These are phyloP conservation scores for Spondyliosoma cantharus DNA, from an alignment of 2,797 vertebrate species.

Conservation along the genomic window DNA sequence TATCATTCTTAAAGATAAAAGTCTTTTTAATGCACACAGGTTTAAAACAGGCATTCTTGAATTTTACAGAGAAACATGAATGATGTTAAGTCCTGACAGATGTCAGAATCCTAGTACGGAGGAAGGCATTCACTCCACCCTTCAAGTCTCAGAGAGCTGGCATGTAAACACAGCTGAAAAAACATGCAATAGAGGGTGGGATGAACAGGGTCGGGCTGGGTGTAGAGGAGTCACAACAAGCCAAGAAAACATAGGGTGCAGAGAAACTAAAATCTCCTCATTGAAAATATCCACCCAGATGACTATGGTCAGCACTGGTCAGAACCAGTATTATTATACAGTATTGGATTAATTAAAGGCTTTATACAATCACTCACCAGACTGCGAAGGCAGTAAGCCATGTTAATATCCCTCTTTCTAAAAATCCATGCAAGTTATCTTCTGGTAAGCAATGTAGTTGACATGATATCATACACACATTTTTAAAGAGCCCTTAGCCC, in stretches of 20 bases:
- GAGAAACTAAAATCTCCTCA: slow-evolving; percentile 28
- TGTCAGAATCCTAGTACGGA: slow-evolving; percentile 59
- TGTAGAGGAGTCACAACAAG: slow-evolving; percentile 38
- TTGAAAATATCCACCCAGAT: slow-evolving; percentile 27
- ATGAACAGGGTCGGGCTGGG: slow-evolving; percentile 33
- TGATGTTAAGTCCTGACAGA: slow-evolving; percentile 58
- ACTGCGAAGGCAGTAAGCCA: neutral
- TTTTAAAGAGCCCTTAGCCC: slow-evolving; percentile 1
- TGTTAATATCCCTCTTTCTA: neutral
- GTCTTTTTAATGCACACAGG: neutral
- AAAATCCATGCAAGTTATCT: slow-evolving; percentile 15
- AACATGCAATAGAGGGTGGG: slow-evolving; percentile 63
- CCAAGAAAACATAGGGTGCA: slow-evolving; percentile 27
- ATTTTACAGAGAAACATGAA: slow-evolving; percentile 26
- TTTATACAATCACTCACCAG: slow-evolving; percentile 23
- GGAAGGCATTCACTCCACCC: slow-evolving; percentile 59
- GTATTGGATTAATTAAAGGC: slow-evolving; percentile 30
- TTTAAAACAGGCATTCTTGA: slow-evolving; percentile 5
- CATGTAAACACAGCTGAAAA: slow-evolving; percentile 80
- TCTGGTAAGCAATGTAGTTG: slow-evolving; percentile 24
- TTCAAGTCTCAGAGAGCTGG: slow-evolving; percentile 56
- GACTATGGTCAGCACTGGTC: slow-evolving; percentile 33
- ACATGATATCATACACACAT: slow-evolving; percentile 22
- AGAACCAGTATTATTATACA: slow-evolving; percentile 48
- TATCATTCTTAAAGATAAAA: slow-evolving; percentile 5